Percentiles rank a stretch among this genome's conserved stretches.
phyloP scores from a whole-genome alignment of 1,140 invertebrate species.

The Leptopilina boulardi region DNA sequence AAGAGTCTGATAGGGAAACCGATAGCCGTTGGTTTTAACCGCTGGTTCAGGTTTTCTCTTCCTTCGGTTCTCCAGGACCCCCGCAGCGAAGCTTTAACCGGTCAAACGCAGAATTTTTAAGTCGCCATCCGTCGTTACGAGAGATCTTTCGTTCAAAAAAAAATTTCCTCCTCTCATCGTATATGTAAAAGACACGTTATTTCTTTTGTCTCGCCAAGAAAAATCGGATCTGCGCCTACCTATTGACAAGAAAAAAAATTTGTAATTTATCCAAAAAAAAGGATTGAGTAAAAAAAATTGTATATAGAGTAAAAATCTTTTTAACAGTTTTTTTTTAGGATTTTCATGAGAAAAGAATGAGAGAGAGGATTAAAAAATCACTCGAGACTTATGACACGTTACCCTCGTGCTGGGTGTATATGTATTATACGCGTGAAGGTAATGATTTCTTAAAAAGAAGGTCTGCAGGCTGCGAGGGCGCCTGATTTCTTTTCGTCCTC shows the following conservation, averaged over 20 bases:
- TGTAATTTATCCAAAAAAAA: too few species aligned
- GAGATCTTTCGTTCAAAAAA: slow-evolving; percentile 18
- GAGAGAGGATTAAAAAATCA: slow-evolving; percentile 26
- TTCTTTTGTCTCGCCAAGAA: too few species aligned
- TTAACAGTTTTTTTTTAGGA: background rate
- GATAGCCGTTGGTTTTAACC: slow-evolving; percentile 63
- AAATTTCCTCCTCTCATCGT: background rate
- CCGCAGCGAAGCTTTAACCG: slow-evolving; percentile 65
- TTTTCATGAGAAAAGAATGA: background rate
- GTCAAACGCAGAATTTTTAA: slow-evolving; percentile 63
- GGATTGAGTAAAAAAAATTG: too few species aligned
- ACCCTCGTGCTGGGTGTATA: slow-evolving; percentile 13
- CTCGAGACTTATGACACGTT: slow-evolving; percentile 31
- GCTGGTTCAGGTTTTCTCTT: slow-evolving; percentile 38
- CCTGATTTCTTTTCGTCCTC: slow-evolving; percentile 22
- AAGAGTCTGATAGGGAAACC: slow-evolving; percentile 72
- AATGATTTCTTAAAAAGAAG: slow-evolving; percentile 34
- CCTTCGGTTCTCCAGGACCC: slow-evolving; percentile 60
- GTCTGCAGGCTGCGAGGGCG: slow-evolving; percentile 31
- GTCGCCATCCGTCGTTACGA: slow-evolving; percentile 47
- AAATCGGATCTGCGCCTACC: too few species aligned
- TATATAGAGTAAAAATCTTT: too few species aligned
- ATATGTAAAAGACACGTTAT: too few species aligned
- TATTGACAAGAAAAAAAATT: too few species aligned
- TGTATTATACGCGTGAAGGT: slow-evolving; percentile 25